Percentiles rank a stretch among this genome's conserved stretches.
phyloP scores from a whole-genome alignment of 2,113 vertebrate genomes.

The Neodon shergylaensis region DNA sequence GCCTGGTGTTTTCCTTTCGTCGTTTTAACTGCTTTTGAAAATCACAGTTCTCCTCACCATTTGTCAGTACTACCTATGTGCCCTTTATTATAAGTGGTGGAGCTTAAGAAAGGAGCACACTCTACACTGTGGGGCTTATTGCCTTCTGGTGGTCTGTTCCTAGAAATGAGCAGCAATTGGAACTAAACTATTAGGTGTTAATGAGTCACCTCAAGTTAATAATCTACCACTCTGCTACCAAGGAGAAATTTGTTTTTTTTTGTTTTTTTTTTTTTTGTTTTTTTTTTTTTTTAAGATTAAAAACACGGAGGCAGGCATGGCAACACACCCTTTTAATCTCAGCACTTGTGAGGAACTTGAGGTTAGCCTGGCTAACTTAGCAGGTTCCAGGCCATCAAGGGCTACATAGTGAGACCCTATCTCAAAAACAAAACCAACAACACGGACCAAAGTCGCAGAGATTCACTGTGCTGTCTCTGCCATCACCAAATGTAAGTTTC shows the following conservation, averaged over 20 bases:
- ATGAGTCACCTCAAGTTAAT: background rate
- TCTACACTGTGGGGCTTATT: background rate
- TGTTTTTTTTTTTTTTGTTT: background rate
- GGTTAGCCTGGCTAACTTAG: background rate
- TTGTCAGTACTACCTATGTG: background rate
- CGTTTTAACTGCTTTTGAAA: conserved; percentile 37
- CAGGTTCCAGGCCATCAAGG: background rate
- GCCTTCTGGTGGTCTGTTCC: conserved; percentile 6
- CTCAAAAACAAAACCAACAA: background rate
- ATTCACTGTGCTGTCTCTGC: background rate
- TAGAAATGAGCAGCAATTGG: conserved; percentile 34
- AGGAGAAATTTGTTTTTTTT: conserved; percentile 34
- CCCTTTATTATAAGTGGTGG: background rate
- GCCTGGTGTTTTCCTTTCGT: background rate
- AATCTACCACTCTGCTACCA: background rate
- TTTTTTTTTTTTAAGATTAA: background rate
- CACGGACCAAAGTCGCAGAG: background rate
- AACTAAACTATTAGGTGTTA: conserved; percentile 9
- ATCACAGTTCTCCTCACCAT: background rate
- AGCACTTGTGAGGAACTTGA: background rate
- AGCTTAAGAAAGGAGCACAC: background rate
- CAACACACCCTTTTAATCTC: background rate
- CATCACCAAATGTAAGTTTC: background rate
- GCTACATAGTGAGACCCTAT: background rate
- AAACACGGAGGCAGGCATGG: background rate